Base-by-base conservation (phyloP, 1,140 invertebrate genomes). In the Calephelis nemesis region DNA sequence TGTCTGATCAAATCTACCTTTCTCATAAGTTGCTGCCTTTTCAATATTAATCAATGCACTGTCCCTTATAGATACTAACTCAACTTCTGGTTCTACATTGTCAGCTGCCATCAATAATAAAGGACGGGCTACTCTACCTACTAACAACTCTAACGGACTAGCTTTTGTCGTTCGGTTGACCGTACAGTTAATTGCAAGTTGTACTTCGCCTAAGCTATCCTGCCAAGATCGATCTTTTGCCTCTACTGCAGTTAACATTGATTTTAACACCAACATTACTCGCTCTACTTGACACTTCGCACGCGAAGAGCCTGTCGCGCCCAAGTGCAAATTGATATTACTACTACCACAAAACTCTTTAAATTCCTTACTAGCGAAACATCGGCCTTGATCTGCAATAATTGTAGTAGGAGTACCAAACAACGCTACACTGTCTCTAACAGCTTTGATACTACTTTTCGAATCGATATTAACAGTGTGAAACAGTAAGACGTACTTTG, bases 161-260 rank as follows among this genome's bases (percentile, higher is more conserved):
- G 62, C 40, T 63, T 47, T 63, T 48, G 62, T 63, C 13, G 47
- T 48, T 63, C 42, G 39, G 42, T 63, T 63, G 10, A 63, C 13
- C 11, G 62, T 63, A 9, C 62, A 63, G 19, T 63, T 45, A 47
- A 63, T 63, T 12, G 62, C 39, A 47, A 63, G 47, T 45, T 63
- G 58, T 7, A 62, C 19, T 39, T 62, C 30, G 9, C 58, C 30
- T 30, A 62, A 39, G 7, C 6, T 30, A 62, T 62, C 58, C 58
- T 62, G 58, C 58, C 58, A 62, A 3, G 30, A 62, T 5, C 8
- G 58, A 39, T 62, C 12, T 12, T 62, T 62, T 30, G 30, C 7
- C 19, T 62, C 58, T 62, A 40, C 19, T 11, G 58, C 12, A 9
- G 58, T 62, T 62, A 62, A 9, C 58, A 62, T 62, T 12, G 58